Evolutionary conservation across 2,797 vertebrate genomes (phyloP).

Genomic region (Darevskia mixta): DNA sequence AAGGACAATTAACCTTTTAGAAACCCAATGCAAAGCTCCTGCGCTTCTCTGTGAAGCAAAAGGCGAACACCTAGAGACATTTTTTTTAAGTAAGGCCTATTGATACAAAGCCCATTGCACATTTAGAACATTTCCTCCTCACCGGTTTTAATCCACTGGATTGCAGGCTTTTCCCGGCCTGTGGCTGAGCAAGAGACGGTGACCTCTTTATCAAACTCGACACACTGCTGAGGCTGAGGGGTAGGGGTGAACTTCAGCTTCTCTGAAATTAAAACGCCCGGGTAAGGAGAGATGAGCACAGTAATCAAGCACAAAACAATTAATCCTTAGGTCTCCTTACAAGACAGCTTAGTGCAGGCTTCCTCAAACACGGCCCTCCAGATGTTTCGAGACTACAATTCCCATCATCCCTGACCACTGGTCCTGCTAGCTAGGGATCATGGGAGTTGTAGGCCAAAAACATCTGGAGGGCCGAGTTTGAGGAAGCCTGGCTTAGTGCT

Average conservation of each 20-base stretch:
- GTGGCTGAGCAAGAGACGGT: slow-evolving; percentile 92
- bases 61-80: background rate
- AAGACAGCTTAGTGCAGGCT: background rate
- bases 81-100: background rate
- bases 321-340: background rate
- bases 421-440: too few relatives aligned
- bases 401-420: too few relatives aligned
- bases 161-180: slow-evolving; percentile 87
- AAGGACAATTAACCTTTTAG: background rate
- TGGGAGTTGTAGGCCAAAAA: too few relatives aligned
- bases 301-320: background rate
- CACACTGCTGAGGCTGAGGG: slow-evolving; percentile 91
- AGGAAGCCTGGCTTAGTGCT: background rate
- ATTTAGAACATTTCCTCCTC: slow-evolving; percentile 19
- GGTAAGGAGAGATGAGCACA: background rate
- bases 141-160: slow-evolving; percentile 95
- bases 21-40: background rate
- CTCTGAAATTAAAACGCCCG: slow-evolving; percentile 78
- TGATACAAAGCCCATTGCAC: background rate
- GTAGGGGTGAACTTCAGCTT: slow-evolving; percentile 96
- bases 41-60: background rate
- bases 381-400: too few relatives aligned
- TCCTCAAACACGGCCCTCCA: too few relatives aligned
- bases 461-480: too few relatives aligned
- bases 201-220: slow-evolving; percentile 92